Evolutionary conservation across 2,113 vertebrate genomes (phyloP).

Genomic region (Xiphophorus maculatus): DNA sequence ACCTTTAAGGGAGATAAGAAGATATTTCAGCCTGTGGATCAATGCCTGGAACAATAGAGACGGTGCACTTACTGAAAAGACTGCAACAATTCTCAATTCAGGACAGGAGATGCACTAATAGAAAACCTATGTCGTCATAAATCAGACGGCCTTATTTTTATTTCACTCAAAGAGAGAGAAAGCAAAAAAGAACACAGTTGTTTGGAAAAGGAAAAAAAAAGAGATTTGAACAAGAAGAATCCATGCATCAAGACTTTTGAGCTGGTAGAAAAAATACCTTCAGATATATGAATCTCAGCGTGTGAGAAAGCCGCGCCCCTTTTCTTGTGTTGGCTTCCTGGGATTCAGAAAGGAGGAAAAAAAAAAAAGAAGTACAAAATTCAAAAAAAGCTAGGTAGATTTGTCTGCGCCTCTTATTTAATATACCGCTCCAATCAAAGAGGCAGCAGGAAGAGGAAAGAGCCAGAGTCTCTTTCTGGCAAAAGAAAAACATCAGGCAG

Average conservation of each 20-base stretch:
- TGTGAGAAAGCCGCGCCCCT: constrained; percentile 76
- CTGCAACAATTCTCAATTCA: constrained; percentile 24
- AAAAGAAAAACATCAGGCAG: constrained; percentile 10
- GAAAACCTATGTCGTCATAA: constrained; percentile 28
- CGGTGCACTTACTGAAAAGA: constrained; percentile 33
- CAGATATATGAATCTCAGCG: constrained; percentile 76
- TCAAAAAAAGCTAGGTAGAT: constrained; percentile 55
- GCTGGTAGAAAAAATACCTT: constrained; percentile 73
- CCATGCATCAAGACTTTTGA: constrained; percentile 67
- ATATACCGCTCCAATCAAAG: constrained; percentile 24
- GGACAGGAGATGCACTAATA: constrained; percentile 28
- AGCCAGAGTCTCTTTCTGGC: constrained; percentile 13
- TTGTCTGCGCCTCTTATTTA: constrained; percentile 28
- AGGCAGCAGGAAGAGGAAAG: constrained; percentile 31
- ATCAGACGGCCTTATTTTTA: constrained; percentile 20
- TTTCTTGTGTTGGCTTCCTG: constrained; percentile 77
- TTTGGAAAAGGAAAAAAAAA: constrained; percentile 25
- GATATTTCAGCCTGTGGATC: constrained; percentile 45
- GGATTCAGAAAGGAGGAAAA: constrained; percentile 60
- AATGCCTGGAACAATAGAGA: constrained; percentile 35
- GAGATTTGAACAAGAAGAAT: constrained; percentile 49
- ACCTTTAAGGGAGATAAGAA: constrained; percentile 31
- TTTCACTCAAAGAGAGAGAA: constrained; percentile 33
- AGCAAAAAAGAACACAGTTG: constrained; percentile 13
- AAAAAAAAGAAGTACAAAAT: constrained; percentile 63